Percentiles rank a stretch among this genome's conserved stretches.
Conservation (phyloP, 2,113 vertebrate genomes). For the Hydrolagus affinis region DNA sequence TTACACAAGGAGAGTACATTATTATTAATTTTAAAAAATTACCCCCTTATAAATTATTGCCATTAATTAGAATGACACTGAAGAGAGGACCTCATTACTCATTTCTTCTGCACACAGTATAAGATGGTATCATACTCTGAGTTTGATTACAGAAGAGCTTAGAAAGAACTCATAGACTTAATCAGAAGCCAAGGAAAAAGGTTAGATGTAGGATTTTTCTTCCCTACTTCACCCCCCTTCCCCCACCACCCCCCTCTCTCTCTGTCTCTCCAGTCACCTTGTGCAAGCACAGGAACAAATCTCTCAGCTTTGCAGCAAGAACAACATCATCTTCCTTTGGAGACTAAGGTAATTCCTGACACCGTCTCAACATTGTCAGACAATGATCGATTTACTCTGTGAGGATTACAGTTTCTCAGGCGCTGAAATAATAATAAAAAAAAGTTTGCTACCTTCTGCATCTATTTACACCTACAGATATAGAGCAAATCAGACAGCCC, state of each 20-base stretch:
- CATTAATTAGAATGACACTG: constrained; percentile 29
- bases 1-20: constrained; percentile 28
- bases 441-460: too few relatives aligned
- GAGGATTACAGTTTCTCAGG: background rate
- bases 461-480: too few relatives aligned
- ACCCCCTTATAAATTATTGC: constrained; percentile 28
- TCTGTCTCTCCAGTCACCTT: background rate
- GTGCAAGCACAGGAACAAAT: background rate
- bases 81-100: constrained; percentile 28
- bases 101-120: constrained; percentile 15
- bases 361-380: background rate
- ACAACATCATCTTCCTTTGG: constrained; percentile 3
- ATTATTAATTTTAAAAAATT: constrained; percentile 29
- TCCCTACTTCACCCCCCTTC: too few relatives aligned
- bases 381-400: too few relatives aligned
- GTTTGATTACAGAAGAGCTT: constrained; percentile 28
- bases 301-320: background rate
- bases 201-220: background rate
- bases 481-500: too few relatives aligned
- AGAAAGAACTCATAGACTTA: constrained; percentile 29
- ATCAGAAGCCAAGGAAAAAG: background rate
- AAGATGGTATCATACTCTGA: constrained; percentile 15
- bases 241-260: too few relatives aligned
- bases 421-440: background rate
- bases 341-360: background rate